A percentile compares a stretch with the other conserved stretches of the same genome.
Evolutionary conservation across 1,140 invertebrate genomes (phyloP).

Genomic region (Oncopeltus fasciatus): DNA sequence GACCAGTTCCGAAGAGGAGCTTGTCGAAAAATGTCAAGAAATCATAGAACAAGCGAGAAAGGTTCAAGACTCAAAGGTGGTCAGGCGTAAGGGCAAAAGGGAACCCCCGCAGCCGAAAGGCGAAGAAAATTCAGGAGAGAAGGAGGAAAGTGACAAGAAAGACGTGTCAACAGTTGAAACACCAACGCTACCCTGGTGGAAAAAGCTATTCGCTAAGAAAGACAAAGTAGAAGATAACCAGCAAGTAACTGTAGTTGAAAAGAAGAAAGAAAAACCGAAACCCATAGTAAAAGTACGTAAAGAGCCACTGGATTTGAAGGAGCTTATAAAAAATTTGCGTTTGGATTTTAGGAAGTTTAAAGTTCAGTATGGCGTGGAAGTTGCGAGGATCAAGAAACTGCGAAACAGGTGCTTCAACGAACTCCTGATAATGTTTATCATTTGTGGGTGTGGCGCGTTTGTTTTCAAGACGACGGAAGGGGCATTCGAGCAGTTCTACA

Average conservation of each 20-base stretch:
- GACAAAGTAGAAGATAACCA: constrained; percentile 10
- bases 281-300: neutral
- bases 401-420: constrained; percentile 51
- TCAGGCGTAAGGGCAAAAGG: neutral
- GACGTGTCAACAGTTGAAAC: neutral
- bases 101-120: neutral
- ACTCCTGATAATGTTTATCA: constrained; percentile 47
- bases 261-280: neutral
- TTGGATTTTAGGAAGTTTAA: constrained; percentile 41
- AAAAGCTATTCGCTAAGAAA: neutral
- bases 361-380: constrained; percentile 40
- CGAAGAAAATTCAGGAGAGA: neutral
- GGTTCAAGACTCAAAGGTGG: neutral
- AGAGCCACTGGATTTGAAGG: neutral
- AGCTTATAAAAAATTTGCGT: constrained; percentile 7
- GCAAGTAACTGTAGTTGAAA: neutral
- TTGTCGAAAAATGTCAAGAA: neutral
- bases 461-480: constrained; percentile 66
- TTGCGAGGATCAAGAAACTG: constrained; percentile 40
- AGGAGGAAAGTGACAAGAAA: no score
- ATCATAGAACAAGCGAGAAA: neutral
- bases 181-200: constrained; percentile 13
- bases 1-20: neutral
- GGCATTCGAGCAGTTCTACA: constrained; percentile 67
- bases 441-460: constrained; percentile 62